Conservation (phyloP, 2,113 vertebrate species). For the Pholis gunnellus region DNA sequence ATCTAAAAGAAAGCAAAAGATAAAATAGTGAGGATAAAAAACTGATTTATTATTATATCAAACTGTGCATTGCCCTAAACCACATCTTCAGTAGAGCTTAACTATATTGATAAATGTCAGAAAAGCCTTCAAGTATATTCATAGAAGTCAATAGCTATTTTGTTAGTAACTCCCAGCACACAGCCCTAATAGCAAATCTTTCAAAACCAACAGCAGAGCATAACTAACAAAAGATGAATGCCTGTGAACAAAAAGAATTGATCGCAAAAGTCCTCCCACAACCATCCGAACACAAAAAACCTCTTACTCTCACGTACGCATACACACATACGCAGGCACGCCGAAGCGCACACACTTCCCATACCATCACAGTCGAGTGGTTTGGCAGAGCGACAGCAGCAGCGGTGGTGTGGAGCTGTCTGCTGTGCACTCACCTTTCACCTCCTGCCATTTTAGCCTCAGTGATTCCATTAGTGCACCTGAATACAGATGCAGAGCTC, state of each 20-base stretch:
- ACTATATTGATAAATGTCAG: conserved; percentile 31
- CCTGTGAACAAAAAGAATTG: conserved; percentile 48
- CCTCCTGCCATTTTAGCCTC: conserved; percentile 83
- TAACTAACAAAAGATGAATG: conserved; percentile 41
- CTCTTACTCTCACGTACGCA: conserved; percentile 22
- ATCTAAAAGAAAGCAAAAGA: not conserved
- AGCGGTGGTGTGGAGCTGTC: conserved; percentile 70
- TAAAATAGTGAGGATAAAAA: conserved; percentile 1
- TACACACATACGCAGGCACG: conserved; percentile 2
- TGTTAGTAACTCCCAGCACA: conserved; percentile 40
- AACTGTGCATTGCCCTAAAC: not conserved
- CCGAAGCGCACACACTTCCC: conserved; percentile 53
- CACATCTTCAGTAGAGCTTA: conserved; percentile 22
- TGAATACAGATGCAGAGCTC: conserved; percentile 75
- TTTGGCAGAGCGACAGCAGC: conserved; percentile 75
- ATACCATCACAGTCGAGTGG: conserved; percentile 75
- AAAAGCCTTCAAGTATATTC: conserved; percentile 34
- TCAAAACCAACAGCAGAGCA: conserved; percentile 32
- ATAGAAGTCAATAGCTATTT: conserved; percentile 53
- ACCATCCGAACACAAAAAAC: conserved; percentile 4
- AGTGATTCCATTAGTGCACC: conserved; percentile 82
- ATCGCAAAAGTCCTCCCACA: conserved; percentile 42
- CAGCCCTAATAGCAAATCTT: conserved; percentile 37
- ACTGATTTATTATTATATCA: conserved; percentile 11
- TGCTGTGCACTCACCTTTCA: conserved; percentile 80